Base-by-base conservation (phyloP, 2,888 invertebrate species). In the Chrysolina haemoptera region DNA sequence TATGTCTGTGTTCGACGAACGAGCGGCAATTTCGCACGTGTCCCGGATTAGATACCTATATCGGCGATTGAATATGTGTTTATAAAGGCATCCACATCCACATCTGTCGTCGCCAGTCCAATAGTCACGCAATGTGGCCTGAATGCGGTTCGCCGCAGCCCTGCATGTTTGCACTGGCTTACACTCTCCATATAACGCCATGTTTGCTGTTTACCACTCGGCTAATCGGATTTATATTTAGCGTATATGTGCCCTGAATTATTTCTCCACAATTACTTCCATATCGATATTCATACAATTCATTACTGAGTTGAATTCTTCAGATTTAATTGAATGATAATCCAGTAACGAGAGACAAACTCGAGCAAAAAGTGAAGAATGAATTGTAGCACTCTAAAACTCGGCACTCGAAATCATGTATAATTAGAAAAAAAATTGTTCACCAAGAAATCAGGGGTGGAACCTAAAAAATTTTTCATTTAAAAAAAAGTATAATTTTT, bases 141-240 rank as follows among this genome's bases (percentile, higher is more conserved):
- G 27, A 35, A 59, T 59, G 59, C 11, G 67, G 67, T 22, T 9
- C 53, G 14, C 67, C 67, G 40, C 43, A 53, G 12, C 27, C 18
- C 67, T 41, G 67, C 67, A 53, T 67, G 50, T 67, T 67, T 67
- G 41, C 53, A 53, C 67, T 53, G 50, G 66, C 48, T 66, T 50
- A 40, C 67, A 53, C 53, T 27, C n/a, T 53, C 48, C 59, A 59
- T 67, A 40, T 40, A 67, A 53, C 67, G 22, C 67, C 41, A 72
- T 62, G 68, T 68, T 68, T 55, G 41, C 16, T 27, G 59, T 27
- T 27, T 27, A 35, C 59, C 59, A 59, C 59, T 27, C n/a, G 9
- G 1, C 35, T 59, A 59, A 59, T 59, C 59, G 59, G 59, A 35
- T 59, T 59, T 59, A 59, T 59, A 59, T 16, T 59, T 27, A 8